A percentile compares a stretch with the other conserved stretches of the same genome.
Evolutionary conservation across 2,888 invertebrate species (phyloP).

Genomic region (Phaedon cochleariae): DNA sequence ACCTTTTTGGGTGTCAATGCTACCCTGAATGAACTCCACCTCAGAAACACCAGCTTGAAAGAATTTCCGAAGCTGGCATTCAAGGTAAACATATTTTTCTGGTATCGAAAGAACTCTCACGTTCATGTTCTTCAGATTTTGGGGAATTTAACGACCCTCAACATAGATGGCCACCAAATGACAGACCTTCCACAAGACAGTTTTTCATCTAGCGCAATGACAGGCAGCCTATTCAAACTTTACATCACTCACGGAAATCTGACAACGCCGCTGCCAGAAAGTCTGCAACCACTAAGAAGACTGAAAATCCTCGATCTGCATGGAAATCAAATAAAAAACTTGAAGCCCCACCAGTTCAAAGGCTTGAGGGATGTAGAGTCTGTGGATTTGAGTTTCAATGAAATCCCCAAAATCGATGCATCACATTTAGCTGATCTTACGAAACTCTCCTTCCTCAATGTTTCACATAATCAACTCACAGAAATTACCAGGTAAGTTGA

Average conservation of each 20-base stretch:
- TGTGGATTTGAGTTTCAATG: slow-evolving; percentile 81
- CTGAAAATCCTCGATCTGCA: slow-evolving; percentile 50
- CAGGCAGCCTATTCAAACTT: slow-evolving; percentile 72
- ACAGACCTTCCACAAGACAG: slow-evolving; percentile 71
- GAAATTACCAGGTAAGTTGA: slow-evolving; percentile 76
- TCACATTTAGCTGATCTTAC: slow-evolving; percentile 83
- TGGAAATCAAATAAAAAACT: slow-evolving; percentile 72
- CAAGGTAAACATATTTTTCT: too few species aligned
- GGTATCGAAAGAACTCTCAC: too few species aligned
- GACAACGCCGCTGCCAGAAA: slow-evolving; percentile 69
- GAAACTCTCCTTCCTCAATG: slow-evolving; percentile 84
- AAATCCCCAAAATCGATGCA: slow-evolving; percentile 80
- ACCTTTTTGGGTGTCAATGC: slow-evolving; percentile 82
- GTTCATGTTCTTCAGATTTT: too few species aligned
- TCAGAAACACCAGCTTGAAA: slow-evolving; percentile 71
- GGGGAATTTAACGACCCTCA: slow-evolving; percentile 75
- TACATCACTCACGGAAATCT: slow-evolving; percentile 78
- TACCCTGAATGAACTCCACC: slow-evolving; percentile 77
- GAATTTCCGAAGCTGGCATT: slow-evolving; percentile 80
- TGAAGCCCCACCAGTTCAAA: slow-evolving; percentile 82
- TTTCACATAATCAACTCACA: slow-evolving; percentile 80
- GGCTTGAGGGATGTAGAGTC: slow-evolving; percentile 81
- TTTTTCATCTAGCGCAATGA: slow-evolving; percentile 73
- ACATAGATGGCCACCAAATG: slow-evolving; percentile 78
- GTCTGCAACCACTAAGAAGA: slow-evolving; percentile 69